Base-by-base conservation (phyloP, 2,113 vertebrate genomes). In the Scytalopus superciliaris region DNA sequence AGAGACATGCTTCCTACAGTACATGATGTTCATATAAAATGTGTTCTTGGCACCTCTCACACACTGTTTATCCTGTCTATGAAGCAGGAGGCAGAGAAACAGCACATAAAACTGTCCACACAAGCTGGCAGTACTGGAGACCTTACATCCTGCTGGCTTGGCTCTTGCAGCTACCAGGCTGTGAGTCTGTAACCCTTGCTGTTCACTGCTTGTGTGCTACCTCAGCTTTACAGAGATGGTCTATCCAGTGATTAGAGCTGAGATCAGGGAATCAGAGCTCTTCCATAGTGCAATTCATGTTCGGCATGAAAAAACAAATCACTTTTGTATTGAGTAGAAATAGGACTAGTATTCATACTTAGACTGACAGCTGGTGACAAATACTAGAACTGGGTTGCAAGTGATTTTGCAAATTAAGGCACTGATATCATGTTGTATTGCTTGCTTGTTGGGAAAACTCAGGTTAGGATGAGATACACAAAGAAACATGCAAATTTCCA, bases 1-100 rank as follows among this genome's bases (percentile, higher is more conserved):
- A 96, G 76, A 62, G 56, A 75, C 76, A 60, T 0, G 0, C 87
- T 92, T 94, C 68, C 82, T 97, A 14, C 83, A 89, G 93, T 78
- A 96, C 96, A 90, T 69, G 68, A 72, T 94, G 90, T 96, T 95
- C 96, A 81, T 62, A 92, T 92, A 96, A 97, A 96, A 96, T 87
- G 80, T 68, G 88, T 93, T 90, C 83, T 94, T 96, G 93, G 94
- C 95, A 89, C 44, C 62, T 90, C 89, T 93, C 53, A 53, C 76
- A 59, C 15, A 0, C 81, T 33, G 10, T 90, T 95, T 90, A 75
- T 88, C 85, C 93, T 1, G 1, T 53, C 76, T 89, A 45, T 31
- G 90, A 94, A 90, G 57, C 72, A 87, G 79, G 76, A 96, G 93
- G 80, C 90, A 93, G 82, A 94, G 72, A 27, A 96, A 83, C 0